Evolutionary conservation across 1,140 invertebrate genomes (phyloP), one percentile per base, ranked within the genome.

Genomic region (Onthophagus taurus): DNA sequence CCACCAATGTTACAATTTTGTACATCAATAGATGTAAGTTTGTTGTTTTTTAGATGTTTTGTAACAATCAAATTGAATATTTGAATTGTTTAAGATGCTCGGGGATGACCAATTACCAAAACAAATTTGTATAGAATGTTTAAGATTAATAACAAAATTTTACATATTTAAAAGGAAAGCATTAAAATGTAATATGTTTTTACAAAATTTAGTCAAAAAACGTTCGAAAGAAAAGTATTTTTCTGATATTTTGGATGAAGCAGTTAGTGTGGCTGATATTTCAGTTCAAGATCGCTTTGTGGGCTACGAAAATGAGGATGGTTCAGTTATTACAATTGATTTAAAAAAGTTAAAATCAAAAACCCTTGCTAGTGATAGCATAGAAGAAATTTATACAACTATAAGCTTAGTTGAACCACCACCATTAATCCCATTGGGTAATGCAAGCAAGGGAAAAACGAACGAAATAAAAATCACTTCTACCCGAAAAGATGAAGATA

Each of bases 111-210:
- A 41, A 7, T 37, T 58, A 31, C 54, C 56, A n/a, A 41, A 26
- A 14, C 29, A 56, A 17, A 39, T 58, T 7, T 58, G 56, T 44
- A 34, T 48, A 9, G 35, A 44, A 39, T 58, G 56, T 48, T 51
- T 56, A 34, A 48, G 48, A 37, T 38, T 47, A 33, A 56, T 58
- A 26, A 39, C 48, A 13, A 50, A 54, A 49, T 54, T 50, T 24
- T 54, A 56, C 33, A 41, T 44, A 19, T 56, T 58, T 30, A 58
- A 56, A 29, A 52, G 48, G 29, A 57, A 55, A 51, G 39, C 55
- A 16, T 53, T 55, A 45, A 38, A 39, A 14, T 51, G 31, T 30
- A 51, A 55, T 30, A 33, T 24, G 14, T 44, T 53, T 4, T 42
- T 57, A 31, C 26, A 44, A 18, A 42, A 45, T 11, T 51, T 43